These are phyloP conservation scores for Trinectes maculatus DNA, from an alignment of 2,113 vertebrate species.

Conservation along the genomic window DNA sequence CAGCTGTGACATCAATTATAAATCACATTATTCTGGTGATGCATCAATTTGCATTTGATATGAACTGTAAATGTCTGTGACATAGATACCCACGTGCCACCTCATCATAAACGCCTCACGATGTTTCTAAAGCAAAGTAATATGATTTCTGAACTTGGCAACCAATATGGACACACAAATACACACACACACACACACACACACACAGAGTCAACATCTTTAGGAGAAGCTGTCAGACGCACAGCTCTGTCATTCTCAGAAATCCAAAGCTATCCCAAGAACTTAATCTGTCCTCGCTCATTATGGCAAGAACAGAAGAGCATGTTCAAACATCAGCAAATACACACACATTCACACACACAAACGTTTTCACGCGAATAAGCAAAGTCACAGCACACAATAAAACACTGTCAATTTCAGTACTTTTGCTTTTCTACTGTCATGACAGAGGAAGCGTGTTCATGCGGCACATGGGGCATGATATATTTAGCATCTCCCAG, in stretches of 20 bases:
- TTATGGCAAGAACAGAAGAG: conserved; percentile 20
- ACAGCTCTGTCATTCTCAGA: conserved; percentile 44
- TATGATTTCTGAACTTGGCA: no score
- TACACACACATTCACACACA: conserved; percentile 8
- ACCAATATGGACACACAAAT: no score
- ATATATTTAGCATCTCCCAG: conserved; percentile 59
- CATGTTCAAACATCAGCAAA: conserved; percentile 30
- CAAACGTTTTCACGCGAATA: background rate
- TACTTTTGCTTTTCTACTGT: background rate
- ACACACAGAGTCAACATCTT: conserved; percentile 27
- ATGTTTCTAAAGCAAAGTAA: no score
- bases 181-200: conserved; percentile 28
- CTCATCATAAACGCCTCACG: no score
- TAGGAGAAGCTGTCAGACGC: conserved; percentile 35
- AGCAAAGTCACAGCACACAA: background rate
- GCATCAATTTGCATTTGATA: no score
- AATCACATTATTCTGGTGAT: no score
- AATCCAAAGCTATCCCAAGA: conserved; percentile 47
- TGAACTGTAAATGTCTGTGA: no score
- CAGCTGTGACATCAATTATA: no score
- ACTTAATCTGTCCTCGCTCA: conserved; percentile 49
- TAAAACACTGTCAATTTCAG: background rate
- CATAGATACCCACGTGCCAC: no score
- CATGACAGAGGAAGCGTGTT: background rate
- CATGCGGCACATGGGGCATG: conserved; percentile 29